Evolutionary conservation across 2,888 invertebrate species (phyloP).

Genomic region (Napeogenes inachia): DNA sequence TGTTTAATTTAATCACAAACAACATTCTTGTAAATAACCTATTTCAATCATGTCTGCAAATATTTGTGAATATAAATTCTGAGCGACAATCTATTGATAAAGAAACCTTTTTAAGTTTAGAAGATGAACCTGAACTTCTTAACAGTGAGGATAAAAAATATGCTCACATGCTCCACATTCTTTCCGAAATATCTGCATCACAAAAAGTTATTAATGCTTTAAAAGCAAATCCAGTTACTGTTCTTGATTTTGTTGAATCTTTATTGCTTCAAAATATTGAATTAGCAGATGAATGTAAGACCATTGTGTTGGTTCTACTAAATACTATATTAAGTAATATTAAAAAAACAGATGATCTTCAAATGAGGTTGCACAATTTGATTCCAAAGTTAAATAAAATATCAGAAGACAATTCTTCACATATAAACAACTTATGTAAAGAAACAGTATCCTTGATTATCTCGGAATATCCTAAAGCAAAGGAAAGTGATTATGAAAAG

Average conservation of each 20-base stretch:
- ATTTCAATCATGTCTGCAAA: constrained; percentile 51
- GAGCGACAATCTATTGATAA: constrained; percentile 42
- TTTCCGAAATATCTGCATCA: constrained; percentile 70
- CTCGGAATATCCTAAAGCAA: constrained; percentile 37
- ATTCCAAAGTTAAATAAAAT: constrained; percentile 49
- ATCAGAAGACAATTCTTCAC: constrained; percentile 36
- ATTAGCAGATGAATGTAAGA: constrained; percentile 58
- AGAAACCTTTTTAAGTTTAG: constrained; percentile 50
- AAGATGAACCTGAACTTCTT: constrained; percentile 54
- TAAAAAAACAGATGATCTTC: constrained; percentile 35
- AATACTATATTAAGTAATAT: constrained; percentile 59
- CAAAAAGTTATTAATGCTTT: constrained; percentile 60
- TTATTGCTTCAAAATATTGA: constrained; percentile 44
- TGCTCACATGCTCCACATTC: constrained; percentile 65
- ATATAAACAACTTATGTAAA: constrained; percentile 53
- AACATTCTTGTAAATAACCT: constrained; percentile 42
- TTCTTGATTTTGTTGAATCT: constrained; percentile 66
- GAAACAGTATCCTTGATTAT: constrained; percentile 54
- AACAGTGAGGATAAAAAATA: constrained; percentile 56
- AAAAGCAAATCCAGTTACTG: constrained; percentile 60
- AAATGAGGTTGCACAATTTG: constrained; percentile 47
- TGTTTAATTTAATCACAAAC: constrained; percentile 47
- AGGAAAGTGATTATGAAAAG: constrained; percentile 71
- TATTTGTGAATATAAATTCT: constrained; percentile 47
- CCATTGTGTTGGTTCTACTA: constrained; percentile 61